Base-by-base conservation (phyloP, 2,113 vertebrate species). In the Paralichthys olivaceus region DNA sequence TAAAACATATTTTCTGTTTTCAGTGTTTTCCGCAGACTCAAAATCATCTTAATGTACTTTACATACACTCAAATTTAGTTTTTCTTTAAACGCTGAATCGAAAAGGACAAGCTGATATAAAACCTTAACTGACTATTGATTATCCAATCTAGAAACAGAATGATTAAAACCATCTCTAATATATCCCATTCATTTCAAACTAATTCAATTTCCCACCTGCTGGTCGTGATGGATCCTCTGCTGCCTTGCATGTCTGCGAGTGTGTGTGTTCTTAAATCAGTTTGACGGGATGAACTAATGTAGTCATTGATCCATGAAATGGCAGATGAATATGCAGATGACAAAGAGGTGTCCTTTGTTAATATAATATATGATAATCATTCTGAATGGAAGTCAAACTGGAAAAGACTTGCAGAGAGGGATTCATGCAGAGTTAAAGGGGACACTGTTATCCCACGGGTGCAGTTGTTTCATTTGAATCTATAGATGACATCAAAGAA, bases 401-500 rank as follows among this genome's bases (percentile, higher is more conserved):
- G 5, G 17, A 15, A 5, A 68, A 28, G 9, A 17, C 4, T 29
- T 1, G 14, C 20, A 49, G 56, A 70, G 40, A 25, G 72, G 58
- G 14, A 53, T 43, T 4, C 32, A 17, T n/a, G 20, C 23, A 0
- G 8, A 63, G 55, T 58, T 47, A 53, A 40, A 70, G 53, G 53
- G 69, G 69, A 45, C 55, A 47, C 29, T 51, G 26, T 73, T 45
- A 61, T 73, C 61, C 72, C 58, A 22, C 0, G 15, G 60, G 63
- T 59, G 7, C 55, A 53, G 61, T 15, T 49, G 25, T 80, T 75
- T 84, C 77, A 78, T 76, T 34, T 64, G 26, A 60, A 34, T 67
- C 56, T 29, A 28, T 51, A 54, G 51, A 75, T 23, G 32, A 63
- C 78, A 84, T 84, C 75, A 80, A 75, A 84, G 66, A 70, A 79